phyloP scores from a whole-genome alignment of 2,113 vertebrate genomes.

The Pongo pygmaeus region DNA sequence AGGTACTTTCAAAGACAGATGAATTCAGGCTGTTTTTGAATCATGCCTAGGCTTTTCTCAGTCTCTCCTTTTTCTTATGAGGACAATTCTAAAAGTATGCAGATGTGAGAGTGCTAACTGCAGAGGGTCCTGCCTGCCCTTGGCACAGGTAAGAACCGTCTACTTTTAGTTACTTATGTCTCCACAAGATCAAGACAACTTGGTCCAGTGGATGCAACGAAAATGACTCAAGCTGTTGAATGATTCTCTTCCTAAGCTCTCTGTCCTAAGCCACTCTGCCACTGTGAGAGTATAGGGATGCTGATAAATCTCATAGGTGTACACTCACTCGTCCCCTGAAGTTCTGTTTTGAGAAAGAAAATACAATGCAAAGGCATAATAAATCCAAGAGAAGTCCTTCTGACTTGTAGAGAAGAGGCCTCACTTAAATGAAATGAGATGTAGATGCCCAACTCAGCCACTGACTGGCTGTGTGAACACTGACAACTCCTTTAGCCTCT shows the following conservation, averaged over 20 bases:
- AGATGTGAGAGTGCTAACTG: background rate
- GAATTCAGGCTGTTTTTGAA: slow-evolving; percentile 37
- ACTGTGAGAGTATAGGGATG: background rate
- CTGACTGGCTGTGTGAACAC: background rate
- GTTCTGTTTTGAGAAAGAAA: background rate
- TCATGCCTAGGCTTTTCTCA: background rate
- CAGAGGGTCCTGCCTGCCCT: background rate
- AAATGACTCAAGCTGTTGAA: background rate
- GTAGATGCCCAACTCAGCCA: background rate
- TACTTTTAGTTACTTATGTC: slow-evolving; percentile 48
- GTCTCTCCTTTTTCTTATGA: background rate
- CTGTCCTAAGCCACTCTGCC: background rate
- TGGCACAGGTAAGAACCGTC: slow-evolving; percentile 22
- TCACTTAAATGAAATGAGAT: background rate
- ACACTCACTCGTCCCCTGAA: background rate
- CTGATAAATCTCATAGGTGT: background rate
- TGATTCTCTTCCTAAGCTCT: background rate
- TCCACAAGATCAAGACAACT: background rate
- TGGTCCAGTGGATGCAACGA: background rate
- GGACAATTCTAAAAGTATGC: background rate
- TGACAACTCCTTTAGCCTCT: background rate
- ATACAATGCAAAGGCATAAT: background rate
- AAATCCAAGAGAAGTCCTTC: background rate
- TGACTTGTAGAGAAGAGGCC: background rate
- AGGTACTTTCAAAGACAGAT: slow-evolving; percentile 18